phyloP scores from a whole-genome alignment of 2,113 vertebrate genomes.

The Symphodus melops region DNA sequence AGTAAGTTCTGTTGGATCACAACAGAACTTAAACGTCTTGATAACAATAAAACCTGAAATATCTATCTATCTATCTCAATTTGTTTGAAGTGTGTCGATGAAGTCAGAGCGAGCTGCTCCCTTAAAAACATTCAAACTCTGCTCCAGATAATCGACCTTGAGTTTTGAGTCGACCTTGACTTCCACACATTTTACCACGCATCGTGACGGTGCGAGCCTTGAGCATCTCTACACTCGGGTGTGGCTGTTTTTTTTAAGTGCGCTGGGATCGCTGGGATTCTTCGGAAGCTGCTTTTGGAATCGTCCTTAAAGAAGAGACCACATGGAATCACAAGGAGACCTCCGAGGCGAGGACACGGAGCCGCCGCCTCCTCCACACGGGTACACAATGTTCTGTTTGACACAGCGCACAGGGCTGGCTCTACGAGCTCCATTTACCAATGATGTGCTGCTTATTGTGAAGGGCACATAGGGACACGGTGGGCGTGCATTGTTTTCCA shows the following conservation, averaged over 20 bases:
- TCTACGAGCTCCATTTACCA: constrained; percentile 7
- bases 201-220: too few species aligned
- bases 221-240: too few species aligned
- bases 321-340: background rate
- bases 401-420: background rate
- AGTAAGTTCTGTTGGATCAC: background rate
- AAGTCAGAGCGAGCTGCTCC: too few species aligned
- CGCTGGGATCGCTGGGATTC: too few species aligned
- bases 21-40: background rate
- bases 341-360: constrained; percentile 13
- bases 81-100: too few species aligned
- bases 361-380: background rate
- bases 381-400: background rate
- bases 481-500: constrained; percentile 26
- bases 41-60: too few species aligned
- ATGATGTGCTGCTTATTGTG: background rate
- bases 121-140: too few species aligned
- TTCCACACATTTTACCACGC: too few species aligned
- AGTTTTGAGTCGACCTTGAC: too few species aligned
- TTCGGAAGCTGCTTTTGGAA: background rate
- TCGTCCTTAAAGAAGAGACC: constrained; percentile 7
- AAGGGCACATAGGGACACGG: constrained; percentile 31
- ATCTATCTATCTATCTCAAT: too few species aligned
- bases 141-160: too few species aligned
- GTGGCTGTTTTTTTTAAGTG: too few species aligned